Evolutionary conservation across 2,888 invertebrate species (phyloP).

Genomic region (Macrophya annulata): DNA sequence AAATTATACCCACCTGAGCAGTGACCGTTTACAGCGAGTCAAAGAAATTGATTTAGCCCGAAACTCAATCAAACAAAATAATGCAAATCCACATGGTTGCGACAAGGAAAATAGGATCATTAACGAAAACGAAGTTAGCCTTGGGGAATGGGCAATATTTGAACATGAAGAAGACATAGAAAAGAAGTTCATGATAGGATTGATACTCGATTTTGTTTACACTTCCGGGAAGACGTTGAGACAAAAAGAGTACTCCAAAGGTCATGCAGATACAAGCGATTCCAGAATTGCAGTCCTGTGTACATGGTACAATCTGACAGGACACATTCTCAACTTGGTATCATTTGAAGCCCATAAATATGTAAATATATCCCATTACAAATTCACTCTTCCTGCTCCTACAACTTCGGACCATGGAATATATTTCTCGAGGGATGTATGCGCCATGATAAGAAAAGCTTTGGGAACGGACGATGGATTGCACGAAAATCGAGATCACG

Average conservation of each 20-base stretch:
- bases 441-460: neutral
- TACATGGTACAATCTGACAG: slow-evolving; percentile 27
- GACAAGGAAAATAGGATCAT: neutral
- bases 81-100: neutral
- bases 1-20: slow-evolving; percentile 47
- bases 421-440: neutral
- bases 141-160: slow-evolving; percentile 56
- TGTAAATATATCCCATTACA: slow-evolving; percentile 14
- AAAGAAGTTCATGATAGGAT: slow-evolving; percentile 13
- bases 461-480: neutral
- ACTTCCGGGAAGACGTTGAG: neutral
- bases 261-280: neutral
- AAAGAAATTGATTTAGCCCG: slow-evolving; percentile 7
- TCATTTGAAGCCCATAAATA: slow-evolving; percentile 22
- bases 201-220: slow-evolving; percentile 21
- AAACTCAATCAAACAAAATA: neutral
- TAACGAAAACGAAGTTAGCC: slow-evolving; percentile 52
- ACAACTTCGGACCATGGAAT: slow-evolving; percentile 17
- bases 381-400: slow-evolving; percentile 20
- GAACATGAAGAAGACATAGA: slow-evolving; percentile 51
- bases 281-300: slow-evolving; percentile 25
- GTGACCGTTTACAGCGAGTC: slow-evolving; percentile 54
- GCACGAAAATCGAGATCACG: neutral
- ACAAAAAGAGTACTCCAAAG: slow-evolving; percentile 36
- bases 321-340: neutral